These are phyloP conservation scores for Gambusia yucatana DNA, from an alignment of 2,797 vertebrate species.

Conservation along the genomic window DNA sequence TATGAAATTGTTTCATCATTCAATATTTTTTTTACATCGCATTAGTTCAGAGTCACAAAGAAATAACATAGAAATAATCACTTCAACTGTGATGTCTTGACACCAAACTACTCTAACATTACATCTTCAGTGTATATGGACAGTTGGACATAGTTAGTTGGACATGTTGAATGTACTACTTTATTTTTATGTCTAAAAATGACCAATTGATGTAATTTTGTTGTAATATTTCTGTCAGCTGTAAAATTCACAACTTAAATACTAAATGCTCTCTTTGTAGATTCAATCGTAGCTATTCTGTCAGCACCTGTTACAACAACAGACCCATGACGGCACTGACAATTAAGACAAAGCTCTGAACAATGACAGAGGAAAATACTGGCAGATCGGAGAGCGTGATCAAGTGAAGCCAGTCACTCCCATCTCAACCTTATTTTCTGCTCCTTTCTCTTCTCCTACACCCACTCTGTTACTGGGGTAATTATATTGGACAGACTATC, in stretches of 20 bases:
- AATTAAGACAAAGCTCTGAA: not conserved
- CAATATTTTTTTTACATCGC: not conserved
- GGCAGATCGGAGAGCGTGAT: not conserved
- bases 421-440: slow-evolving; percentile 1
- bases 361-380: not conserved
- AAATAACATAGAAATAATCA: not conserved
- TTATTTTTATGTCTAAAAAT: not conserved
- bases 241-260: not conserved
- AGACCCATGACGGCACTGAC: not conserved
- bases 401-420: not conserved
- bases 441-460: slow-evolving; percentile 3
- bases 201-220: not conserved
- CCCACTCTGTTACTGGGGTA: not conserved
- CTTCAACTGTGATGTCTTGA: not conserved
- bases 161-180: not conserved
- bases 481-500: slow-evolving; percentile 3
- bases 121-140: not conserved
- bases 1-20: not conserved
- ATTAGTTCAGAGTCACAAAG: not conserved
- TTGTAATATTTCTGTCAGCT: not conserved
- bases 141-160: not conserved
- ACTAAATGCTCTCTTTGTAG: not conserved
- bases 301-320: not conserved
- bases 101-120: not conserved
- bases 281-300: not conserved